Percentiles rank a stretch among this genome's conserved stretches.
Conservation (phyloP, 64 coral and sea anemone genomes). For the Catalaphyllia jardinei region DNA sequence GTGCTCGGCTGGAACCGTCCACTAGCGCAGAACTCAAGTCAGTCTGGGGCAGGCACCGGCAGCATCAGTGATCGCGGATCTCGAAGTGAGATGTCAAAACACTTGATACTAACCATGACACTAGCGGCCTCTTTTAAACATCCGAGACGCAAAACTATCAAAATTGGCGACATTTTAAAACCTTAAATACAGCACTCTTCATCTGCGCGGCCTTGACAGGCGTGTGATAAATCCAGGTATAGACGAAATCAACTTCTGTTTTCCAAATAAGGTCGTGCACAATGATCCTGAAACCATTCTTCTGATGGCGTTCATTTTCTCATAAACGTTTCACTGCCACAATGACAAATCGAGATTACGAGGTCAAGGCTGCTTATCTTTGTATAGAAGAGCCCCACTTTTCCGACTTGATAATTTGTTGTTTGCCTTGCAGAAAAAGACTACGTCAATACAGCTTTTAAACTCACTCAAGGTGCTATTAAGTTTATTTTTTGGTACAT, state of each 20-base stretch:
- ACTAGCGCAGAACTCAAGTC: not conserved
- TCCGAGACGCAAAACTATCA: not conserved
- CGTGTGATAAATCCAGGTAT: not conserved
- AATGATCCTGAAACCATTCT: not conserved
- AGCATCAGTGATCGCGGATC: not conserved
- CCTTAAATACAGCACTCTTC: not conserved
- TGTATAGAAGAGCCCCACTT: not conserved
- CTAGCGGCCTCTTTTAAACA: not conserved
- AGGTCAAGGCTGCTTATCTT: constrained; percentile 13
- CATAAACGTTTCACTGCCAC: not conserved
- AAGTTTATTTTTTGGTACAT: not conserved
- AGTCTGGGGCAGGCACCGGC: no score
- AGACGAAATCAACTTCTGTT: not conserved
- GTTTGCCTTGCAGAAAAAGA: not conserved
- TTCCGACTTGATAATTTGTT: not conserved
- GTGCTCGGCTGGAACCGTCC: not conserved
- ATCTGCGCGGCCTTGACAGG: not conserved
- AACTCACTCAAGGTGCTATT: not conserved
- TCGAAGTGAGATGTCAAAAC: not conserved
- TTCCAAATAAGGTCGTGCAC: not conserved
- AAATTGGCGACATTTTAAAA: not conserved
- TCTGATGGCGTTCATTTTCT: not conserved
- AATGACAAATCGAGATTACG: not conserved
- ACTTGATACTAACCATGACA: not conserved
- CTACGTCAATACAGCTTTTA: not conserved